These are phyloP conservation scores for Phylloscopus trochilus DNA, from an alignment of 2,113 vertebrate genomes.

Conservation along the genomic window DNA sequence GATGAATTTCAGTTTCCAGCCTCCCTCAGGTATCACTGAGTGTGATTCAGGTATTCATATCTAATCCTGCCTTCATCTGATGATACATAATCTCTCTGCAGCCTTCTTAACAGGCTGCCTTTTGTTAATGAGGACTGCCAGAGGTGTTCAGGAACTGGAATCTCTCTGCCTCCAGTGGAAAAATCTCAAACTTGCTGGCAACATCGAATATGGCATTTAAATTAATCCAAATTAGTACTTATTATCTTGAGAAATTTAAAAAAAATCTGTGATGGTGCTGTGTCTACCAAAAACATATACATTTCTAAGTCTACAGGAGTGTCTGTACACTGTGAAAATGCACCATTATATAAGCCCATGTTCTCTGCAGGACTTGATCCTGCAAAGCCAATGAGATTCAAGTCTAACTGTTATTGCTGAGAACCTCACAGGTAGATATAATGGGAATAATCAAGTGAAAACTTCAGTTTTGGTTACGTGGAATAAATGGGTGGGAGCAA, in stretches of 20 bases:
- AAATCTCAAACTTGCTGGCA: neutral
- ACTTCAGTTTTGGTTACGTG: neutral
- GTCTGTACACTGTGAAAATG: neutral
- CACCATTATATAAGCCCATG: neutral
- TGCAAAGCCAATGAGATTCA: neutral
- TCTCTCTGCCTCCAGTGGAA: neutral
- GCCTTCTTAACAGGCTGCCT: neutral
- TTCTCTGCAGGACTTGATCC: neutral
- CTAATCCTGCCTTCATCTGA: neutral
- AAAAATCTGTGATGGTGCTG: neutral
- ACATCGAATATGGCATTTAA: neutral
- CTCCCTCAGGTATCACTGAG: neutral
- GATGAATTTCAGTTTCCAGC: neutral
- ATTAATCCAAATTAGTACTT: neutral
- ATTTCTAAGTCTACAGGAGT: neutral
- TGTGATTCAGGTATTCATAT: neutral
- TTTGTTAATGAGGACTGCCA: neutral
- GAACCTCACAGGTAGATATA: neutral
- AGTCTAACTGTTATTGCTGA: neutral
- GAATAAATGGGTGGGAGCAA: neutral
- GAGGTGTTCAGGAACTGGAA: neutral
- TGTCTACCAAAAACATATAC: neutral
- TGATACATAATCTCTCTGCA: neutral
- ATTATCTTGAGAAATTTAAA: neutral
- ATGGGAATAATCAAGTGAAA: neutral